phyloP scores from a whole-genome alignment of 2,113 vertebrate species.

The Cynopterus brachyotis region DNA sequence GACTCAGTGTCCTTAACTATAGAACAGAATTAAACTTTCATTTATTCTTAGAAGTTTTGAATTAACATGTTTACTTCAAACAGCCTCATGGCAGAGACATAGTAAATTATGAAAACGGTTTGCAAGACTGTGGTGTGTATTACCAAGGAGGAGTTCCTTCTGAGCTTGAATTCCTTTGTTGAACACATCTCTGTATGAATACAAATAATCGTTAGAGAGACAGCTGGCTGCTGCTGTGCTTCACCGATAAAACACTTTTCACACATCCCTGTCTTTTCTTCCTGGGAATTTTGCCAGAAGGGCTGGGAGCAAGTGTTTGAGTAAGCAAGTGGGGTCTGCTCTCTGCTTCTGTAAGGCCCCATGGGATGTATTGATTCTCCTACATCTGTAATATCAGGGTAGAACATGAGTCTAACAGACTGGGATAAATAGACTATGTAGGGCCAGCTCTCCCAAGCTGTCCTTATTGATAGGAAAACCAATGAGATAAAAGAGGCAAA shows the following conservation, averaged over 20 bases:
- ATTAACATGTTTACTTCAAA: slow-evolving; percentile 20
- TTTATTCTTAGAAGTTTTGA: slow-evolving; percentile 59
- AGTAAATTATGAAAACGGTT: slow-evolving; percentile 53
- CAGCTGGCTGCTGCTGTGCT: slow-evolving; percentile 74
- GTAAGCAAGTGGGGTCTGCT: slow-evolving; percentile 72
- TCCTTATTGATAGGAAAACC: slow-evolving; percentile 4
- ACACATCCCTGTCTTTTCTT: slow-evolving; percentile 59
- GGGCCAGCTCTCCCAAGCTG: not conserved
- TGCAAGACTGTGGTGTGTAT: not conserved
- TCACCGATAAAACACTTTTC: slow-evolving; percentile 62
- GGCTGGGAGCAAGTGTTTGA: slow-evolving; percentile 32
- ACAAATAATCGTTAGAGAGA: slow-evolving; percentile 69
- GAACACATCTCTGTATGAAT: slow-evolving; percentile 59
- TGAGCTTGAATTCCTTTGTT: slow-evolving; percentile 45
- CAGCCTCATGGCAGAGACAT: slow-evolving; percentile 27
- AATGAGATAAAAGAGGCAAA: slow-evolving; percentile 30
- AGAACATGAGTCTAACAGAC: not conserved
- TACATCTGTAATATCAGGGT: slow-evolving; percentile 62
- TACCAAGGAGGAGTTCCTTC: slow-evolving; percentile 55
- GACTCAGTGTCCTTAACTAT: slow-evolving; percentile 27
- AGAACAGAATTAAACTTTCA: slow-evolving; percentile 29
- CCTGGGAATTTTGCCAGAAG: slow-evolving; percentile 79
- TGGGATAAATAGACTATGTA: not conserved
- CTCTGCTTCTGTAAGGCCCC: slow-evolving; percentile 66
- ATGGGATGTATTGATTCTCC: slow-evolving; percentile 62